phyloP scores from a whole-genome alignment of 2,113 vertebrate genomes.

The Haliaeetus leucogaster region DNA sequence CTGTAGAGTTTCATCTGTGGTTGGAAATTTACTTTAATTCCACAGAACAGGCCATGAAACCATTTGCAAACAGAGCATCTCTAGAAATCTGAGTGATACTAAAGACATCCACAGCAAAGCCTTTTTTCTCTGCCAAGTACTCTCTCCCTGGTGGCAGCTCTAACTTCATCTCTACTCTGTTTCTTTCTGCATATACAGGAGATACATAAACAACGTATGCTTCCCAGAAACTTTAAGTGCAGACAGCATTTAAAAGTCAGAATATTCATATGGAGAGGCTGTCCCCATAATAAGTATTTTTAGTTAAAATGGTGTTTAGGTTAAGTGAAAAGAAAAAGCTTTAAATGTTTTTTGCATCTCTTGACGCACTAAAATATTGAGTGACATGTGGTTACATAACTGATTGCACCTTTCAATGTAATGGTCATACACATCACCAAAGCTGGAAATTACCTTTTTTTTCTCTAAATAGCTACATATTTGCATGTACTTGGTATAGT shows the following conservation, averaged over 20 bases:
- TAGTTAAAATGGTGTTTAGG: not conserved
- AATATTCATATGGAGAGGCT: not conserved
- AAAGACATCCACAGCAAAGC: not conserved
- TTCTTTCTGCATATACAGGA: not conserved
- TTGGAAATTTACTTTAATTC: not conserved
- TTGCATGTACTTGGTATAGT: not conserved
- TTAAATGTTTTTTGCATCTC: not conserved
- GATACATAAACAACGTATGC: not conserved
- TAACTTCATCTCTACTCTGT: not conserved
- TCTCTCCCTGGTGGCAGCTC: not conserved
- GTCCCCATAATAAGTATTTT: not conserved
- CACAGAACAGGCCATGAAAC: not conserved
- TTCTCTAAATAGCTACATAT: not conserved
- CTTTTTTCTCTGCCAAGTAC: not conserved
- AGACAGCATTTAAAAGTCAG: not conserved
- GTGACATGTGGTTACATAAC: not conserved
- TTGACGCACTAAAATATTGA: not conserved
- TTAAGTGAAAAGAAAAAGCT: not conserved
- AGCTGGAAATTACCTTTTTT: not conserved
- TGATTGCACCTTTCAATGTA: not conserved
- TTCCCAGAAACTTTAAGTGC: not conserved
- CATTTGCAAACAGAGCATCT: not conserved
- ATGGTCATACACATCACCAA: not conserved
- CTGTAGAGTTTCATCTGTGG: not conserved
- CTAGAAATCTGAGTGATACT: not conserved